Base-by-base conservation (phyloP, 2,888 invertebrate species). In the Chrysotoxum bicinctum region DNA sequence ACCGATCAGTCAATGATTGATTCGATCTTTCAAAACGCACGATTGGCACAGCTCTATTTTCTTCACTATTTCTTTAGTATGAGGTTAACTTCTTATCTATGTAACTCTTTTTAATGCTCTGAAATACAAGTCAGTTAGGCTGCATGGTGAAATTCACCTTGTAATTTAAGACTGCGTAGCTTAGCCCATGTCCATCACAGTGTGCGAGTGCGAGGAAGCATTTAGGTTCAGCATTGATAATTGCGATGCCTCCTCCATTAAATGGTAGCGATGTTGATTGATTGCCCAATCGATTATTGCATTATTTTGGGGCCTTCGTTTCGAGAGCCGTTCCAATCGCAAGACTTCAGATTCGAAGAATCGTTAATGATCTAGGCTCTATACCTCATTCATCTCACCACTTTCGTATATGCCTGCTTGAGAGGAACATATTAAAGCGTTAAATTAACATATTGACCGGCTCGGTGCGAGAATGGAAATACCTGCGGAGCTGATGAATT, bases 251-350 rank as follows among this genome's bases (percentile, higher is more conserved):
- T 73, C 76, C 85, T 85, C 85, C 85, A 80, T 85, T 85, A 85
- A 85, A 85, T 85, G 81, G 85, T 85, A 85, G 85, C 85, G 85
- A 85, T 85, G 81, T 80, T 85, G 85, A 85, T 85, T 85, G 85
- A 85, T 85, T 77, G 76, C 85, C 81, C 81, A 76, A 85, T 85
- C 85, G 85, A 85, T 85, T 85, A 85, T 58, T 76, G 85, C 76
- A 85, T 85, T 84, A 84, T 84, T 84, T 76, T 69, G 73, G 43
- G 50, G 66, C 54, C 32, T 54, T 35, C 52, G 56, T 21, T 54
- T 35, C 30, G 19, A 52, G 12, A 62, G 19, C 52, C 32, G 32
- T 37, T 70, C 69, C 62, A 70, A 45, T 70, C 70, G 16, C 10
- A 48, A 54, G 26, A 32, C 16, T 52, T 30, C 6, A 56, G 69